These are phyloP conservation scores for Torymus tubicola DNA, from an alignment of 2,888 invertebrate species.

Conservation along the genomic window DNA sequence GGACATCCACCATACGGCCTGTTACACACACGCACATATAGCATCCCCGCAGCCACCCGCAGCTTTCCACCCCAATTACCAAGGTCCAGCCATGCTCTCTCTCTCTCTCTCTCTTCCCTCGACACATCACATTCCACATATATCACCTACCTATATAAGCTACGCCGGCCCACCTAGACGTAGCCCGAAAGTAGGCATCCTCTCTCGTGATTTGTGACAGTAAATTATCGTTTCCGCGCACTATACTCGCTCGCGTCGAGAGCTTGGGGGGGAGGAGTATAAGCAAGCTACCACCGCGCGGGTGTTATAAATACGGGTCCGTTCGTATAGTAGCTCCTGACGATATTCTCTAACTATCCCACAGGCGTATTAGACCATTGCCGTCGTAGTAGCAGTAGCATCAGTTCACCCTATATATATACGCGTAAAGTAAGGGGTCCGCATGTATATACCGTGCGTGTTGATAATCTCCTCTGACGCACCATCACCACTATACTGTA, in stretches of 20 bases:
- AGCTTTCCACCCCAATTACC: conserved; percentile 49
- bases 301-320: conserved; percentile 58
- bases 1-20: neutral
- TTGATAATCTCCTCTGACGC: conserved; percentile 46
- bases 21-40: too few relatives aligned
- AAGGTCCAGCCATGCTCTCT: neutral
- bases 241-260: conserved; percentile 17
- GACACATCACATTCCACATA: neutral
- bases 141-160: neutral
- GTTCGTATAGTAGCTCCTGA: conserved; percentile 58
- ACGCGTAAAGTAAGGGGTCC: too few relatives aligned
- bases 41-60: neutral
- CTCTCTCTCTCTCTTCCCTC: neutral
- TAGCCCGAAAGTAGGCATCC: conserved; percentile 38
- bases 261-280: conserved; percentile 7
- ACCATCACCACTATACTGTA: neutral
- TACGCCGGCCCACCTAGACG: neutral
- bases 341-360: conserved; percentile 73
- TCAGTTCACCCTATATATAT: too few relatives aligned
- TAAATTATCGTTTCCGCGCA: conserved; percentile 60
- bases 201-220: conserved; percentile 56
- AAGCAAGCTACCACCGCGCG: neutral
- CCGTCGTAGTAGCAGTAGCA: too few relatives aligned
- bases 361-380: conserved; percentile 64
- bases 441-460: conserved; percentile 24